phyloP scores from a whole-genome alignment of 2,113 vertebrate species.

The Chaetops frenatus region DNA sequence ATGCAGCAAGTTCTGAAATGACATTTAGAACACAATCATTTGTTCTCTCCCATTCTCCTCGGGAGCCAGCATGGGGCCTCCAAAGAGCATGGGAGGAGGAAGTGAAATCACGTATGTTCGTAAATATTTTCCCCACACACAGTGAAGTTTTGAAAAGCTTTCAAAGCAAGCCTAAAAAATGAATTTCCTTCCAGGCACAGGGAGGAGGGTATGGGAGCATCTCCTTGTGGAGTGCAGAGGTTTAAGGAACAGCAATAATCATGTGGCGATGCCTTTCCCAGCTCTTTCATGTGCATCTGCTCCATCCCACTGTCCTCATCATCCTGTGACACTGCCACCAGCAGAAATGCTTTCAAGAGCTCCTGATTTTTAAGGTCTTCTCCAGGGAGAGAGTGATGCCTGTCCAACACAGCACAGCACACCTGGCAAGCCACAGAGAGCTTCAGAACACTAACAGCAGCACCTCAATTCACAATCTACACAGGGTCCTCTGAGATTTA shows the following conservation, averaged over 20 bases:
- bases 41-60: constrained; percentile 1
- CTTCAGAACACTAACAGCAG: not conserved
- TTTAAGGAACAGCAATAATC: not conserved
- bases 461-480: not conserved
- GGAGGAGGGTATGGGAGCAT: not conserved
- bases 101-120: not conserved
- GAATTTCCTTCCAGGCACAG: not conserved
- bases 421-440: not conserved
- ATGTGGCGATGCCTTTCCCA: not conserved
- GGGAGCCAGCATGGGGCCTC: not conserved
- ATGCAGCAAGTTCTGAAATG: constrained; percentile 1
- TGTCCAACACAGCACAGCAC: not conserved
- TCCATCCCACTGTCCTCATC: not conserved
- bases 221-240: not conserved
- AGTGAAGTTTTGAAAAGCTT: not conserved
- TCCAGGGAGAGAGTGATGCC: not conserved
- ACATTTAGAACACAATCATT: constrained; percentile 26
- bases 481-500: not conserved
- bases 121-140: not conserved
- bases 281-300: not conserved
- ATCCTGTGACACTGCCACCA: not conserved
- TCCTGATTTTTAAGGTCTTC: not conserved
- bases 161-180: not conserved
- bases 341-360: not conserved
- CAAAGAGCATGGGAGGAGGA: constrained; percentile 10